Base-by-base conservation (phyloP, 1,140 invertebrate species). In the Schlechtendalia chinensis region DNA sequence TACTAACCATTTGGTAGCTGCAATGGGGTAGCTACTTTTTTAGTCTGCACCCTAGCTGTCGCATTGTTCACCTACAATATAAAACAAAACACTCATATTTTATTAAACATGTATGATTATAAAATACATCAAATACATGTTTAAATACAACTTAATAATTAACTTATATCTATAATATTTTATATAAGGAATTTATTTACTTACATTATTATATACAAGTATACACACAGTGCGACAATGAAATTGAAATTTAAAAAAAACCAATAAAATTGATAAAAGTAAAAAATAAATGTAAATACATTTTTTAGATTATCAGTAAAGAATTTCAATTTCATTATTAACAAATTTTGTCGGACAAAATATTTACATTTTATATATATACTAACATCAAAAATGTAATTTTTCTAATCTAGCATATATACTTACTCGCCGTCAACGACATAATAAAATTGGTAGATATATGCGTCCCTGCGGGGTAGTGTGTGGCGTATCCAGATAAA, bases 11-110 rank as follows among this genome's bases (percentile, higher is more conserved):
- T 95, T 84, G 94, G 95, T 86, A 97, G 91, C 61, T 77, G 74
- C 85, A 94, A 90, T 83, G 94, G 91, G 12, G 72, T 39, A 24
- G 69, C 69, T 86, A 94, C 93, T 90, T 98, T 98, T 91, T 98
- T 98, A 85, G 95, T 97, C 91, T 97, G 96, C 87, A 98, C 95
- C 89, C 96, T 91, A 84, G 96, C 96, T 84, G 96, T 98, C 83
- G 96, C 96, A 90, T 97, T 98, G 90, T 98, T 98, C 86, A 97
- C 96, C 96, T 98, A 90, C 84, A 85, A 82, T 82, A 83, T 83
- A 39, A 85, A 82, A 77, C 27, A 72, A 4, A 65, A 14, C 54
- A 77, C 17, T 56, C 71, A 59, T 80, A 80, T 45, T 58, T 81
- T 17, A 39, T 39, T 3, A 47, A 63, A 61, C 47, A 27, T 8